phyloP scores from a whole-genome alignment of 2,113 vertebrate genomes.

The Corythaeola cristata region DNA sequence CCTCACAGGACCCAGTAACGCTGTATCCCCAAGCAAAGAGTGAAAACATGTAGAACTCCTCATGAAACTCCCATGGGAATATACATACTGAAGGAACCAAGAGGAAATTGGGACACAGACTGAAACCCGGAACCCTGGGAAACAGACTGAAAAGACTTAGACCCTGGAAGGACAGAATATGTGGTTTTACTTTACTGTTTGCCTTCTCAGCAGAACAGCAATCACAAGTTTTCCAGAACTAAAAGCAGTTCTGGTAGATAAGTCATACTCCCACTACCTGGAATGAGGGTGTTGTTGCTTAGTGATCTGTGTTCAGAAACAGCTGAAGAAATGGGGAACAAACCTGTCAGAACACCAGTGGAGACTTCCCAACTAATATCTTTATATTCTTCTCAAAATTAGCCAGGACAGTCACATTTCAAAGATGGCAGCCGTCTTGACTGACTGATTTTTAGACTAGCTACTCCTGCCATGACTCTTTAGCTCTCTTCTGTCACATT shows the following conservation, averaged over 20 bases:
- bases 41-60: not conserved
- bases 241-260: not conserved
- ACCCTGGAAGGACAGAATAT: not conserved
- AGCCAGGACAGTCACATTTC: not conserved
- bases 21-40: not conserved
- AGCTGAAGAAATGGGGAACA: not conserved
- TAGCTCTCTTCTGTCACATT: not conserved
- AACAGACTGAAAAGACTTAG: not conserved
- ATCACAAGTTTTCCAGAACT: not conserved
- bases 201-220: not conserved
- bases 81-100: not conserved
- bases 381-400: not conserved
- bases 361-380: not conserved
- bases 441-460: not conserved
- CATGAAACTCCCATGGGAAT: not conserved
- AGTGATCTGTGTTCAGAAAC: not conserved
- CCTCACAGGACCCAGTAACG: not conserved
- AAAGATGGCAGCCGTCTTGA: not conserved
- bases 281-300: not conserved
- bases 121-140: not conserved
- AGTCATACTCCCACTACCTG: not conserved
- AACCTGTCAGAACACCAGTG: not conserved
- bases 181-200: not conserved
- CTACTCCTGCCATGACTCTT: not conserved
- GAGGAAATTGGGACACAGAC: not conserved